These are phyloP conservation scores for Gnathonemus longibarbis DNA, from an alignment of 2,113 vertebrate genomes.

Conservation along the genomic window DNA sequence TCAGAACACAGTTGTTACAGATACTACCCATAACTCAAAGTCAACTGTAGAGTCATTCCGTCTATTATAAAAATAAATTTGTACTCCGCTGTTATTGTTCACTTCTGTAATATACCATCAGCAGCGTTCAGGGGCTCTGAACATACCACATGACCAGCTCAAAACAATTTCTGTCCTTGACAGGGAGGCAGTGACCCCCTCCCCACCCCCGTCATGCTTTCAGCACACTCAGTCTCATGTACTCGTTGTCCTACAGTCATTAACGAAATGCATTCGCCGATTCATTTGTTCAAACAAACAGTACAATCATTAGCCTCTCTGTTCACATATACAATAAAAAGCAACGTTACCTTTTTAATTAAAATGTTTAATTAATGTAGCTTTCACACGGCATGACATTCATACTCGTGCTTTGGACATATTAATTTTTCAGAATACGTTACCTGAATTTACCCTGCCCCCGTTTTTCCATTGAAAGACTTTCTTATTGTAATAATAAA, in stretches of 20 bases:
- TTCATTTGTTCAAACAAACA: background rate
- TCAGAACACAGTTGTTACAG: background rate
- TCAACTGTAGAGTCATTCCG: background rate
- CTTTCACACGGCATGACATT: background rate
- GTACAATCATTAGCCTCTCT: background rate
- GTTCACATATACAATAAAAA: background rate
- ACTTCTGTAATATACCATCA: background rate
- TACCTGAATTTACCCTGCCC: background rate
- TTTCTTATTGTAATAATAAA: background rate
- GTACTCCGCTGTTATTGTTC: background rate
- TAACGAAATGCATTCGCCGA: background rate
- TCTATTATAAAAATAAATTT: background rate
- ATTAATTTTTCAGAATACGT: background rate
- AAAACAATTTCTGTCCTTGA: constrained; percentile 2
- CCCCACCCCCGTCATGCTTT: background rate
- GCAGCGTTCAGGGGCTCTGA: background rate
- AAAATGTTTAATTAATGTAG: background rate
- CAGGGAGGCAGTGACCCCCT: background rate
- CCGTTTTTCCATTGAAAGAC: background rate
- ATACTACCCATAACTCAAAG: background rate
- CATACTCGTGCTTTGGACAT: background rate
- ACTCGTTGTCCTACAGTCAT: background rate
- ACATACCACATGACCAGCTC: background rate
- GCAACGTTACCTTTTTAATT: background rate
- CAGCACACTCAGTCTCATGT: background rate